Evolutionary conservation across 2,888 invertebrate species (phyloP).

Genomic region (Prosopocoilus inquinatus): DNA sequence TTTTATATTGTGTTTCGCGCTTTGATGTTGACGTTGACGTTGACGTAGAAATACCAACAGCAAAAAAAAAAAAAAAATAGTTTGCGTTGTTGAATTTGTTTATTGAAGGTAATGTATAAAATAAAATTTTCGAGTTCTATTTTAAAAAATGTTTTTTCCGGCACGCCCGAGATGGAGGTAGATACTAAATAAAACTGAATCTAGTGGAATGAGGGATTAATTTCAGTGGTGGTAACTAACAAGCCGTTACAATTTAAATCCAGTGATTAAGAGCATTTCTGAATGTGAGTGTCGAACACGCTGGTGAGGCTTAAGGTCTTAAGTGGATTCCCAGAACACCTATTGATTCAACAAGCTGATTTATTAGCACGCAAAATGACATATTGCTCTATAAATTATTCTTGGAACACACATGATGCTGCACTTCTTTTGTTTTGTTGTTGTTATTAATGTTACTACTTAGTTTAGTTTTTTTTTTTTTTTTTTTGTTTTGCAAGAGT

Average conservation of each 20-base stretch:
- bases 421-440: no score
- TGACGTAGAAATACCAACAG: neutral
- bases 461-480: no score
- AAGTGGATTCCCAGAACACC: conserved; percentile 32
- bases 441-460: no score
- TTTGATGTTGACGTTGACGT: conserved; percentile 20
- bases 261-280: conserved; percentile 28
- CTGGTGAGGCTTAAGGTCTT: conserved; percentile 32
- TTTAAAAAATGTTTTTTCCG: no score
- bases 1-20: conserved; percentile 28
- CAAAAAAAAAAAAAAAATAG: no score
- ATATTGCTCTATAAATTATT: conserved; percentile 30
- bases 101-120: no score
- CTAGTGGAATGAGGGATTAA: conserved; percentile 3
- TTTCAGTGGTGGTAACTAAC: conserved; percentile 18
- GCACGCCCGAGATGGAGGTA: no score
- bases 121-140: no score
- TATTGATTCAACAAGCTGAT: conserved; percentile 34
- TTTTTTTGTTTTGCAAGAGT: no score
- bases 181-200: conserved; percentile 5
- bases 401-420: neutral
- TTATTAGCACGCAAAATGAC: conserved; percentile 30
- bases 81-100: no score
- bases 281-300: conserved; percentile 28
- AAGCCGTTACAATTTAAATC: conserved; percentile 30